Evolutionary conservation across 1,140 invertebrate species (phyloP), one percentile per base, ranked within the genome.

Genomic region (Cydia fagiglandana): DNA sequence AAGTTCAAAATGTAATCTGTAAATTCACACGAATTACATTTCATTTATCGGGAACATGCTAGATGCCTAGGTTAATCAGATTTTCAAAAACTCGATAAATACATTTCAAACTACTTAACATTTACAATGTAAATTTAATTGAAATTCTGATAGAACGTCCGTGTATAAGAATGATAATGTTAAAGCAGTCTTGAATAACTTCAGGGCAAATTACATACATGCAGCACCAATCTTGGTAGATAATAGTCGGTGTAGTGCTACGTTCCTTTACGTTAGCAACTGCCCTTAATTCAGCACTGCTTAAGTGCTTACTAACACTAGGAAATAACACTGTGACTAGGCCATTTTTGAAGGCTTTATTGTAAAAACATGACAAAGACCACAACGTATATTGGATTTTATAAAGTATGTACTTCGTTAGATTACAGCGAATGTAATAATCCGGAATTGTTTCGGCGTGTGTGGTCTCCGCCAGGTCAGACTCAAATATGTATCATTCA

Each of bases 391-490:
- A n/a, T 56, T 56, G 2, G 53, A 7, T 56, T 17, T 47, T 13
- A 15, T 47, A 13, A 47, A 13, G 45, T 47, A 47, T 4, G 45
- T 47, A 47, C 41, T 45, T 45, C 12, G 10, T 45, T 41, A 3
- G 38, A 20, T 56, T 56, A 61, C n/a, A 24, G 9, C 20, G 7
- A 24, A 24, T 61, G 9, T 24, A 56, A 24, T 61, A 17, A 34
- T 70, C 24, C 30, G 30, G 30, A 28, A 17, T 45, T 41, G 13
- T 38, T 61, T 64, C 74, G 45, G 47, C n/a, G 53, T 38, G 10
- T n/a, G 64, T 64, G 64, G 64, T 64, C 64, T 64, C 20, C 20
- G 64, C 30, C 28, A 34, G 30, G 28, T 38, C 75, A 53, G 45
- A 56, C 28, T 73, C 15, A 73, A 73, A 73, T 50, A 45, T 24